phyloP scores from a whole-genome alignment of 2,888 invertebrate genomes.

The Heliconius hortense region DNA sequence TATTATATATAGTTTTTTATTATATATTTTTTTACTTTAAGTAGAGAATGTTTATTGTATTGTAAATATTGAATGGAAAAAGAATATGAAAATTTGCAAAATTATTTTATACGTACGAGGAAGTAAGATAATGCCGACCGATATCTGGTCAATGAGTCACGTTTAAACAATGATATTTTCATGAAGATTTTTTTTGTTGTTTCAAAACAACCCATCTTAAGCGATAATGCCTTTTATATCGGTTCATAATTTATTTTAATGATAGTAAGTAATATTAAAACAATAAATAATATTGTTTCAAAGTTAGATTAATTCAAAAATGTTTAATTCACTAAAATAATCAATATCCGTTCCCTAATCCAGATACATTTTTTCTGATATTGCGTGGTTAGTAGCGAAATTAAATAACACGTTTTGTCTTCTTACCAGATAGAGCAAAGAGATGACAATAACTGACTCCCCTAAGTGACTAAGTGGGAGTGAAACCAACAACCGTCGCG shows the following conservation, averaged over 20 bases:
- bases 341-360: too few relatives aligned
- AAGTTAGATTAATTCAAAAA: too few relatives aligned
- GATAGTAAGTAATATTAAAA: neutral
- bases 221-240: neutral
- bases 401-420: too few relatives aligned
- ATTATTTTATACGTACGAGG: neutral
- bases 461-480: too few relatives aligned
- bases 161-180: neutral
- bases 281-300: neutral
- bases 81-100: neutral
- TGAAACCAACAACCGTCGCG: too few relatives aligned
- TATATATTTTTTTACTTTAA: neutral
- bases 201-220: constrained; percentile 3
- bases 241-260: neutral
- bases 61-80: neutral
- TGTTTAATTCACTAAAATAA: too few relatives aligned
- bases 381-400: too few relatives aligned
- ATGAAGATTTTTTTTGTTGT: neutral
- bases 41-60: neutral
- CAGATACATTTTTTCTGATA: too few relatives aligned
- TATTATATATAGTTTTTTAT: neutral
- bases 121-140: constrained; percentile 3
- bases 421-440: too few relatives aligned
- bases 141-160: constrained; percentile 3
- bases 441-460: too few relatives aligned